phyloP scores from a whole-genome alignment of 2,888 invertebrate genomes.

The Notocelia uddmanniana region DNA sequence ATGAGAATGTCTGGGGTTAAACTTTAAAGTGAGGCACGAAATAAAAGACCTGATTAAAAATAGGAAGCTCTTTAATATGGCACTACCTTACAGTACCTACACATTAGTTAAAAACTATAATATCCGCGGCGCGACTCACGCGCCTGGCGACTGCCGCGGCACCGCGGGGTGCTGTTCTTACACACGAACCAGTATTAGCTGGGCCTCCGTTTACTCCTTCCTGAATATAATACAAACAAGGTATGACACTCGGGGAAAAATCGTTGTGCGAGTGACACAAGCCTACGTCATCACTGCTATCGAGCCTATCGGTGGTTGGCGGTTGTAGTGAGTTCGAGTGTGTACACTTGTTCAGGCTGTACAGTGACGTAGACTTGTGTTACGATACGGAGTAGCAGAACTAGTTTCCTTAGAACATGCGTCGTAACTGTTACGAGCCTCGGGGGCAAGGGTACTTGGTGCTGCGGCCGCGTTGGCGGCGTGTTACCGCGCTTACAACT shows the following conservation, averaged over 20 bases:
- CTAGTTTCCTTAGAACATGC: too few species aligned
- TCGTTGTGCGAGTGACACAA: too few species aligned
- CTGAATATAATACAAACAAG: too few species aligned
- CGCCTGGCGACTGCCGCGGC: constrained; percentile 41
- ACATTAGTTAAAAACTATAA: constrained; percentile 50
- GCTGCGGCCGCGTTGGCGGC: not conserved
- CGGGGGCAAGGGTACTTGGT: not conserved
- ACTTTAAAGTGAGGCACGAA: constrained; percentile 19
- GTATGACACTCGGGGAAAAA: too few species aligned
- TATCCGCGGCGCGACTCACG: constrained; percentile 58
- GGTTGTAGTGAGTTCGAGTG: too few species aligned
- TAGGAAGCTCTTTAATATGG: constrained; percentile 86
- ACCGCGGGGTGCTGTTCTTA: not conserved
- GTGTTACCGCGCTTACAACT: not conserved
- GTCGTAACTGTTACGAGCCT: not conserved
- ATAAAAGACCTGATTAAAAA: constrained; percentile 65
- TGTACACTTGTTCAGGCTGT: too few species aligned
- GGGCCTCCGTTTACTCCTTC: not conserved
- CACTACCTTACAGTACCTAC: constrained; percentile 73
- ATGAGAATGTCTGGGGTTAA: too few species aligned
- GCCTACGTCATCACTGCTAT: too few species aligned
- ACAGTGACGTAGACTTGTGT: too few species aligned
- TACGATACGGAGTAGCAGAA: too few species aligned
- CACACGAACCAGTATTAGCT: too few species aligned
- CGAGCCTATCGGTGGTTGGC: too few species aligned